Evolutionary conservation across 2,113 vertebrate genomes (phyloP).

Genomic region (Todiramphus chloris): DNA sequence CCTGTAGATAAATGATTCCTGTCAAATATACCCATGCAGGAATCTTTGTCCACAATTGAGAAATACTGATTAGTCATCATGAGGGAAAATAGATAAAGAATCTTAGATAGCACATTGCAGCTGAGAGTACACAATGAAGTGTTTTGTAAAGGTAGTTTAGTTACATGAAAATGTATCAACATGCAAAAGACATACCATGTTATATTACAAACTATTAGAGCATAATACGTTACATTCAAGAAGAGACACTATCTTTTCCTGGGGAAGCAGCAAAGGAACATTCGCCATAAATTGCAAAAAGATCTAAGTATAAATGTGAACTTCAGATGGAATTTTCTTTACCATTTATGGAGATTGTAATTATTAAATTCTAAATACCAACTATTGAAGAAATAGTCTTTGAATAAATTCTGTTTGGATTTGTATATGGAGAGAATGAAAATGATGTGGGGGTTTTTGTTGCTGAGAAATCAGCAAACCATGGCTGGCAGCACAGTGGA

Average conservation of each 20-base stretch:
- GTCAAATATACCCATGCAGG: constrained; percentile 32
- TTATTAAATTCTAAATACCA: background rate
- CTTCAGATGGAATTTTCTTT: background rate
- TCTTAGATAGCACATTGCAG: background rate
- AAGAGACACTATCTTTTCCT: background rate
- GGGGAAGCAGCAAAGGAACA: background rate
- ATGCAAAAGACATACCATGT: background rate
- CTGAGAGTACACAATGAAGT: background rate
- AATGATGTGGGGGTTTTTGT: background rate
- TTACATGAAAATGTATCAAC: constrained; percentile 23
- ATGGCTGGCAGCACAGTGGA: background rate
- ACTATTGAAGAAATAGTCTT: background rate
- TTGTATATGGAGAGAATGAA: background rate
- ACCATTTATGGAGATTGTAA: background rate
- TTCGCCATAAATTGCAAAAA: background rate
- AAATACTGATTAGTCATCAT: constrained; percentile 45
- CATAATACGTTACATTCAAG: background rate
- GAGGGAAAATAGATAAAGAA: constrained; percentile 3
- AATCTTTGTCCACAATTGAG: constrained; percentile 4
- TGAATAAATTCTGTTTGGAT: background rate
- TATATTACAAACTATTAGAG: background rate
- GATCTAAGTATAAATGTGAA: background rate
- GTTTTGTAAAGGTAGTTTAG: background rate
- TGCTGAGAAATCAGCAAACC: background rate
- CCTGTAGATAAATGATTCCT: constrained; percentile 47